phyloP scores from a whole-genome alignment of 2,113 vertebrate genomes.

The Pristiophorus japonicus region DNA sequence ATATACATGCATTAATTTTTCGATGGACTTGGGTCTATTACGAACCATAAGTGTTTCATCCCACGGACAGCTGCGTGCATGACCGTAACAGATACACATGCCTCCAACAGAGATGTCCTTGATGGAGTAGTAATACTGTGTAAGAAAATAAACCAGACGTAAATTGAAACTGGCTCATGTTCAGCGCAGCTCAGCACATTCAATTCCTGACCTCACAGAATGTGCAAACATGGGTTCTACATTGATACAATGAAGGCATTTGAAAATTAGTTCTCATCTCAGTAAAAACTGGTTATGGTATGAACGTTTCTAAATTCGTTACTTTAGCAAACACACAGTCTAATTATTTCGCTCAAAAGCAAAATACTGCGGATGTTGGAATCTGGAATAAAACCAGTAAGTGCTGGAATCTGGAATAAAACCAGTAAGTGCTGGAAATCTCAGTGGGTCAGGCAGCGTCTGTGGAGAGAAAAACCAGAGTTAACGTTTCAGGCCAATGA shows the following conservation, averaged over 20 bases:
- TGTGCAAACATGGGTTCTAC: not conserved
- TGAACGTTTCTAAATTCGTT: not conserved
- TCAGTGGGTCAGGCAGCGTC: no score
- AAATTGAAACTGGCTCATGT: not conserved
- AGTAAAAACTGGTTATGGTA: not conserved
- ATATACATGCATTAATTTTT: not conserved
- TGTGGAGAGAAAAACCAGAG: no score
- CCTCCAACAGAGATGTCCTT: slow-evolving; percentile 92
- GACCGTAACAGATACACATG: slow-evolving; percentile 92
- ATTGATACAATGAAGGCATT: not conserved
- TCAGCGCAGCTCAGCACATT: not conserved
- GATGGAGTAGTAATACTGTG: slow-evolving; percentile 88
- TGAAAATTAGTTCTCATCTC: not conserved
- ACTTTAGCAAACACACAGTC: not conserved
- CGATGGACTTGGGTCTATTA: not conserved
- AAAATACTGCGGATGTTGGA: no score
- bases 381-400: no score
- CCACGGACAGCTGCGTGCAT: slow-evolving; percentile 84
- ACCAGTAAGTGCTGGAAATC: no score
- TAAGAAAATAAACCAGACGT: slow-evolving; percentile 36
- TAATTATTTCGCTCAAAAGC: no score
- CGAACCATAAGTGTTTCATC: slow-evolving; percentile 73
- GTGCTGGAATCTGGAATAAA: no score
- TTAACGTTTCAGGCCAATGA: no score
- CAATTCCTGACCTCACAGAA: not conserved